Evolutionary conservation across 2,888 invertebrate species (phyloP), one percentile per base, ranked within the genome.

Genomic region (Parapristionchus giblindavisi): DNA sequence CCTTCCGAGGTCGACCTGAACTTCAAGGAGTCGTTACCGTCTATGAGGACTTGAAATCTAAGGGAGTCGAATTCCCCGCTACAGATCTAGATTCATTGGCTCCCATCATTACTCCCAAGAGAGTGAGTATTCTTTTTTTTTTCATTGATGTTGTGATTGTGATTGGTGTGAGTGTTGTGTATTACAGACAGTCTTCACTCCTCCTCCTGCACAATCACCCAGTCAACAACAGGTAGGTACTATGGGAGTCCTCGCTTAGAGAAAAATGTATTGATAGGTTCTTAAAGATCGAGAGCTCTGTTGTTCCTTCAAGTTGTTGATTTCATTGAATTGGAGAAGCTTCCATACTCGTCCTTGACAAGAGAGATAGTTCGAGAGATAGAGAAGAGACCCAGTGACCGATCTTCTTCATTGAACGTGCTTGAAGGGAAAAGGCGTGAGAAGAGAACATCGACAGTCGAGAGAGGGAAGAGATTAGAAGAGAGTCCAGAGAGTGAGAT

Each of bases 31-130:
- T 99, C 36, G 93, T 93, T 34, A 93, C 93, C 89, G 92, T 96
- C n/a, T 98, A 97, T 90, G 93, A 93, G 88, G 98, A 99, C 88
- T 91, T 99, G 56, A 93, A 93, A 87, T 92, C 92, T 63, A 98
- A 98, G 90, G 98, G 98, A 52, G 95, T 99, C 75, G 97, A 98
- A 89, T 99, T 99, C 89, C 99, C 99, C 0, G 93, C 94, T 91
- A 94, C 96, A 3, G 95, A 87, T 75, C 70, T 87, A 56, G 87
- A 87, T 70, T 60, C 80, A 14, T 79, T 87, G 74, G 87, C 85
- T 34, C 87, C 87, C 4, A 87, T 87, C 54, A 81, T 84, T 63
- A 87, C 87, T 24, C 87, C 87, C 5, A 83, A 85, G 74, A 76
- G 83, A 60, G 87, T 87, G 73, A 60, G 79, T 78, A n/a, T 34